phyloP scores from a whole-genome alignment of 2,113 vertebrate genomes.

The Hippoglossus stenolepis region DNA sequence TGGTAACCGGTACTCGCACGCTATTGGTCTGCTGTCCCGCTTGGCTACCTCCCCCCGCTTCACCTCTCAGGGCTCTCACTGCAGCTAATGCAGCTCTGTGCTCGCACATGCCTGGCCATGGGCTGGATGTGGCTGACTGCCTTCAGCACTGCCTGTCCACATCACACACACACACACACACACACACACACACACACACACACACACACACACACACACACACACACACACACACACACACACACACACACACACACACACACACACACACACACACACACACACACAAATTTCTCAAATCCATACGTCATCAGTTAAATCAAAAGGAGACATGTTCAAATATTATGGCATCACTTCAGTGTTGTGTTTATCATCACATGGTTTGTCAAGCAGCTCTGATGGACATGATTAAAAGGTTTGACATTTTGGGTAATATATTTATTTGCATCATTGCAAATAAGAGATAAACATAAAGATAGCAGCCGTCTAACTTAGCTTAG shows the following conservation, averaged over 20 bases:
- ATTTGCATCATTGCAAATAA: no score
- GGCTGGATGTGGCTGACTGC: conserved; percentile 54
- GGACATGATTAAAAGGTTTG: no score
- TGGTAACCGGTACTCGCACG: conserved; percentile 68
- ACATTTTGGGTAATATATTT: no score
- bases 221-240: conserved; percentile 7
- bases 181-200: neutral
- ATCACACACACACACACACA: conserved; percentile 6
- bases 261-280: neutral
- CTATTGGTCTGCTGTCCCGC: conserved; percentile 60
- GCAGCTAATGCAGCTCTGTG: conserved; percentile 61
- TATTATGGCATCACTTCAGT: neutral
- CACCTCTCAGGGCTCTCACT: conserved; percentile 65
- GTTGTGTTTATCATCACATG: neutral
- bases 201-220: conserved; percentile 19
- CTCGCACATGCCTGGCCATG: conserved; percentile 50
- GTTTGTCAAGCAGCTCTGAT: neutral
- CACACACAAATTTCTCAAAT: neutral
- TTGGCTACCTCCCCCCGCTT: conserved; percentile 62
- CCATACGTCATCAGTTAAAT: neutral
- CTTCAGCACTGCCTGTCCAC: conserved; percentile 26
- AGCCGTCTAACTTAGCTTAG: no score
- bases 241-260: neutral
- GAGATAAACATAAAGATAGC: no score
- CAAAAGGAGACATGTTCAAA: neutral